Percentiles rank a stretch among this genome's conserved stretches.
These are phyloP conservation scores for Drosophila kambysellisi DNA, from an alignment of 2,888 invertebrate genomes.

Conservation along the genomic window DNA sequence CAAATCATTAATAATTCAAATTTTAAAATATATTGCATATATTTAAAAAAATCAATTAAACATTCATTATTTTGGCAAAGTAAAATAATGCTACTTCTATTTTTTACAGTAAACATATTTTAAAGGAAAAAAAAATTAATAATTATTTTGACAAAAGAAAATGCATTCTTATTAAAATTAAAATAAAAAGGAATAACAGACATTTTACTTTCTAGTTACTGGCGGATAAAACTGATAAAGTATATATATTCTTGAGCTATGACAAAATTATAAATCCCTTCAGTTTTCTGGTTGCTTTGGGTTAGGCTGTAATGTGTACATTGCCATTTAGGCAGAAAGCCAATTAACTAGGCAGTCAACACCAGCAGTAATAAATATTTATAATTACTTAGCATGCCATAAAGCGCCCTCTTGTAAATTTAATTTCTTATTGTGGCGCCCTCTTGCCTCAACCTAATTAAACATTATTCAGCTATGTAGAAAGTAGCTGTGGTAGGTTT, in stretches of 20 bases:
- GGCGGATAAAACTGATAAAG: neutral
- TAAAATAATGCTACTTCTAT: too few relatives aligned
- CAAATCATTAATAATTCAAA: neutral
- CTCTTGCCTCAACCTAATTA: conserved; percentile 2
- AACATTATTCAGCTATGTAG: neutral
- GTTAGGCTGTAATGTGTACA: neutral
- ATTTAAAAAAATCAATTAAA: neutral
- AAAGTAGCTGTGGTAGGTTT: neutral
- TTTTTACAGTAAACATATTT: too few relatives aligned
- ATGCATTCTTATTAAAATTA: neutral
- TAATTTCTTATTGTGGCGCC: neutral
- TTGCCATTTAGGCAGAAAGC: neutral
- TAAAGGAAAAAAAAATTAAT: too few relatives aligned
- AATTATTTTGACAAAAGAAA: neutral
- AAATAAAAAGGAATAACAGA: neutral
- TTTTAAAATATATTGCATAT: neutral
- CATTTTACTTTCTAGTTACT: neutral
- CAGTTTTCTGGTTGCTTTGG: neutral
- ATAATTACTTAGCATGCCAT: neutral
- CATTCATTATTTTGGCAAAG: too few relatives aligned
- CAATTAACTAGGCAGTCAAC: neutral
- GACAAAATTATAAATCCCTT: too few relatives aligned
- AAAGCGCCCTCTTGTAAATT: neutral
- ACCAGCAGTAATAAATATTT: neutral
- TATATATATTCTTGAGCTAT: neutral